Evolutionary conservation across 2,797 vertebrate genomes (phyloP).

Genomic region (Sarcoramphus papa): DNA sequence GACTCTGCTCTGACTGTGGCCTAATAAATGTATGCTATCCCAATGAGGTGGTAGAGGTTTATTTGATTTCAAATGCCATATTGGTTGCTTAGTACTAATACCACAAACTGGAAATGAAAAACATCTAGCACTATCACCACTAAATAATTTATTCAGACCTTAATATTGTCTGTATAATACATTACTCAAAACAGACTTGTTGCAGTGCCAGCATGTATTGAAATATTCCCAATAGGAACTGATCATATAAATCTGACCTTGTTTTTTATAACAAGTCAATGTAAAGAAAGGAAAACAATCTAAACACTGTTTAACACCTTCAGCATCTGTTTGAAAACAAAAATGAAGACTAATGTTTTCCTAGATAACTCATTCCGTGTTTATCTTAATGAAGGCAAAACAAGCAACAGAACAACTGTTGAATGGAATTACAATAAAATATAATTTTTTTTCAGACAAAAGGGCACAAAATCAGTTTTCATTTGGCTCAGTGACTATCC

Average conservation of each 20-base stretch:
- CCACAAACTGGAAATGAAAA: slow-evolving; percentile 50
- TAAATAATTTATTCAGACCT: slow-evolving; percentile 68
- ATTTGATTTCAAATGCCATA: slow-evolving; percentile 4
- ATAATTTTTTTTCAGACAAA: slow-evolving; percentile 62
- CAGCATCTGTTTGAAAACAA: slow-evolving; percentile 61
- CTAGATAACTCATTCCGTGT: slow-evolving; percentile 59
- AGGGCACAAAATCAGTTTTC: slow-evolving; percentile 71
- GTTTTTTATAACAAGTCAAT: slow-evolving; percentile 49
- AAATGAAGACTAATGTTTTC: slow-evolving; percentile 70
- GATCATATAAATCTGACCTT: slow-evolving; percentile 57
- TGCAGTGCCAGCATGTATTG: slow-evolving; percentile 43
- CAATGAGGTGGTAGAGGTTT: background rate
- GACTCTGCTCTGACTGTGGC: background rate
- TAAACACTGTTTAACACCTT: slow-evolving; percentile 70
- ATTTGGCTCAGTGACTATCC: slow-evolving; percentile 80
- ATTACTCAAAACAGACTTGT: slow-evolving; percentile 51
- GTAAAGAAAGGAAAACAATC: slow-evolving; percentile 57
- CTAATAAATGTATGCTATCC: background rate
- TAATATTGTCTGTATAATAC: slow-evolving; percentile 59
- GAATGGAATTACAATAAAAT: slow-evolving; percentile 70
- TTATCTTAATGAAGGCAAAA: slow-evolving; percentile 69
- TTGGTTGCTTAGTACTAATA: slow-evolving; percentile 18
- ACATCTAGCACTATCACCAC: slow-evolving; percentile 36
- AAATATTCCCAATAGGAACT: slow-evolving; percentile 48
- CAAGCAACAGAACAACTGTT: slow-evolving; percentile 58